phyloP scores from a whole-genome alignment of 2,113 vertebrate species.

The Percopsis transmontana region DNA sequence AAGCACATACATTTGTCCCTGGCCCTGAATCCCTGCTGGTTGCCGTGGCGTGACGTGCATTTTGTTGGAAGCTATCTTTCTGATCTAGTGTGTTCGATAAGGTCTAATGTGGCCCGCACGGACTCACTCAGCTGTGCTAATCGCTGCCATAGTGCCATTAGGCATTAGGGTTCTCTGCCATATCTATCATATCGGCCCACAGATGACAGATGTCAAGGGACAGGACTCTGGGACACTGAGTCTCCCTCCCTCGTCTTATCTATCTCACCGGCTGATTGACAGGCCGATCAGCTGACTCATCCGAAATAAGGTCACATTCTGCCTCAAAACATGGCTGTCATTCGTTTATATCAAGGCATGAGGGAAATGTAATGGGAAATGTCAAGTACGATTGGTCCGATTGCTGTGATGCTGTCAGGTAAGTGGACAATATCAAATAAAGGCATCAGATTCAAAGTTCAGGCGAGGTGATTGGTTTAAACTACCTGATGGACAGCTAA shows the following conservation, averaged over 20 bases:
- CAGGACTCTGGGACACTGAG: slow-evolving; percentile 33
- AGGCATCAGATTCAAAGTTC: slow-evolving; percentile 29
- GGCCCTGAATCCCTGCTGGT: slow-evolving; percentile 46
- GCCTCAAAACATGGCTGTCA: slow-evolving; percentile 9
- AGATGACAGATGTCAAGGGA: slow-evolving; percentile 44
- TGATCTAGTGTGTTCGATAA: slow-evolving; percentile 43
- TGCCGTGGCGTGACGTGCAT: slow-evolving; percentile 23
- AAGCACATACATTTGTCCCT: slow-evolving; percentile 14
- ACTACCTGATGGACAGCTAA: slow-evolving; percentile 11
- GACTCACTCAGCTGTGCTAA: slow-evolving; percentile 60
- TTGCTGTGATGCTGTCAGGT: background rate
- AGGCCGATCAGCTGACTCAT: slow-evolving; percentile 32
- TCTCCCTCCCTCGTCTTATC: slow-evolving; percentile 37
- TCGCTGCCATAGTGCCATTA: slow-evolving; percentile 48
- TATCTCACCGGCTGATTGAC: slow-evolving; percentile 35
- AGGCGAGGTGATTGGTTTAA: slow-evolving; percentile 1
- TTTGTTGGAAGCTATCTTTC: slow-evolving; percentile 53
- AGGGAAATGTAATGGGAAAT: slow-evolving; percentile 12
- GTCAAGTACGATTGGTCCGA: slow-evolving; percentile 8
- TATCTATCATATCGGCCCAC: slow-evolving; percentile 47
- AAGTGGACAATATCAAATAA: background rate
- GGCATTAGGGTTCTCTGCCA: slow-evolving; percentile 48
- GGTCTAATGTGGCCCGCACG: slow-evolving; percentile 42
- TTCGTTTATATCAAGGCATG: slow-evolving; percentile 11
- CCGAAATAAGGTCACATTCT: slow-evolving; percentile 41